These are phyloP conservation scores for Uloborus diversus DNA, from an alignment of 1,140 invertebrate species.

Conservation along the genomic window DNA sequence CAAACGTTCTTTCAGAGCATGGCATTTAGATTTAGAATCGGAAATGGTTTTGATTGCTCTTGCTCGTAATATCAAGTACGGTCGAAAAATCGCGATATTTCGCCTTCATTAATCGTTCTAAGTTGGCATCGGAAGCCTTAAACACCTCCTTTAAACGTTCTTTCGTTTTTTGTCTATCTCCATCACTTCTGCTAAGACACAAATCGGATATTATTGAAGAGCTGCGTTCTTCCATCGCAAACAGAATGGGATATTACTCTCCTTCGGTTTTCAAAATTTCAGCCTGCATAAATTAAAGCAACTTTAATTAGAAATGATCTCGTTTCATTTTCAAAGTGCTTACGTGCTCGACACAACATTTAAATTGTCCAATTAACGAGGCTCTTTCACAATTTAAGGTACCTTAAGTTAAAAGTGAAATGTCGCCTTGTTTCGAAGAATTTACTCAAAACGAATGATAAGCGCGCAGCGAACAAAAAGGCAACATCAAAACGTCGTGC, in stretches of 20 bases:
- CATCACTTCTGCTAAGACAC: conserved; percentile 14
- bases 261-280: too few species aligned
- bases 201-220: conserved; percentile 25
- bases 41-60: neutral
- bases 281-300: conserved; percentile 32
- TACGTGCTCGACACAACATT: too few species aligned
- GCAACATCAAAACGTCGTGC: too few species aligned
- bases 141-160: conserved; percentile 3
- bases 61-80: neutral
- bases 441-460: too few species aligned
- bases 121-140: conserved; percentile 7
- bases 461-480: too few species aligned
- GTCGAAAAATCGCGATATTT: neutral
- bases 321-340: too few species aligned
- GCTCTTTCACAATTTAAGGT: too few species aligned
- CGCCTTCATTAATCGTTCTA: neutral
- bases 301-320: neutral
- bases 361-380: too few species aligned
- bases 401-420: too few species aligned
- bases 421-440: too few species aligned
- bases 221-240: too few species aligned
- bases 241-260: too few species aligned
- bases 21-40: conserved; percentile 17
- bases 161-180: neutral
- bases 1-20: conserved; percentile 65